Evolutionary conservation across 1,140 invertebrate genomes (phyloP).

Genomic region (Araneus ventricosus): DNA sequence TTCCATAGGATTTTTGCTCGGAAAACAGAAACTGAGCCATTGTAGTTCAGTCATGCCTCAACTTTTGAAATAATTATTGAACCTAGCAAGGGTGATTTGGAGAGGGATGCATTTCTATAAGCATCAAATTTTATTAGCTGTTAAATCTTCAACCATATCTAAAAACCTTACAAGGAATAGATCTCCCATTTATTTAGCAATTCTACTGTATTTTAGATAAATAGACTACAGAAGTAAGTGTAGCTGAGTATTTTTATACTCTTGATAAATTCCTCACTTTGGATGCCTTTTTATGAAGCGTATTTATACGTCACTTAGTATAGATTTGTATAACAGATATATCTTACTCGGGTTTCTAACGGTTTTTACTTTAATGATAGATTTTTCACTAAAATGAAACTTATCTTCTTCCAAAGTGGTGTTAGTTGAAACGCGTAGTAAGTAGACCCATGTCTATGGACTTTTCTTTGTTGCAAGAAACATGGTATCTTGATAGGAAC

Average conservation of each 20-base stretch:
- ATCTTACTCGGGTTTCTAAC: slow-evolving; percentile 5
- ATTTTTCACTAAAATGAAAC: not conserved
- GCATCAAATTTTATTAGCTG: not conserved
- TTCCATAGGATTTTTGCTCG: not conserved
- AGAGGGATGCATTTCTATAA: not conserved
- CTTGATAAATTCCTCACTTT: slow-evolving; percentile 37
- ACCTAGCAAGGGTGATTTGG: not conserved
- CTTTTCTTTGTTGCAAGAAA: not conserved
- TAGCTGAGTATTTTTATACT: slow-evolving; percentile 44
- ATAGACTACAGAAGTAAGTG: not conserved
- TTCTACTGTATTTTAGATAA: not conserved
- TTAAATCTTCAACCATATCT: slow-evolving; percentile 33
- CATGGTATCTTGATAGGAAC: too few species aligned
- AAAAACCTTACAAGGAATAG: not conserved
- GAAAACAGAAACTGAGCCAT: too few species aligned
- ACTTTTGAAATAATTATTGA: not conserved
- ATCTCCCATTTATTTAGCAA: not conserved
- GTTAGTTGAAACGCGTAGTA: not conserved
- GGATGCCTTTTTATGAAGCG: not conserved
- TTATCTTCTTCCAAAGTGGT: not conserved
- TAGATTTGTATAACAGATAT: slow-evolving; percentile 1
- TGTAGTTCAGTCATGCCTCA: too few species aligned
- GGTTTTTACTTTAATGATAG: not conserved
- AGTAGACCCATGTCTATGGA: not conserved
- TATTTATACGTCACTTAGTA: not conserved